Conservation (phyloP, 35 echinoderm and acorn worm genomes). For the Strongylocentrotus purpuratus region DNA sequence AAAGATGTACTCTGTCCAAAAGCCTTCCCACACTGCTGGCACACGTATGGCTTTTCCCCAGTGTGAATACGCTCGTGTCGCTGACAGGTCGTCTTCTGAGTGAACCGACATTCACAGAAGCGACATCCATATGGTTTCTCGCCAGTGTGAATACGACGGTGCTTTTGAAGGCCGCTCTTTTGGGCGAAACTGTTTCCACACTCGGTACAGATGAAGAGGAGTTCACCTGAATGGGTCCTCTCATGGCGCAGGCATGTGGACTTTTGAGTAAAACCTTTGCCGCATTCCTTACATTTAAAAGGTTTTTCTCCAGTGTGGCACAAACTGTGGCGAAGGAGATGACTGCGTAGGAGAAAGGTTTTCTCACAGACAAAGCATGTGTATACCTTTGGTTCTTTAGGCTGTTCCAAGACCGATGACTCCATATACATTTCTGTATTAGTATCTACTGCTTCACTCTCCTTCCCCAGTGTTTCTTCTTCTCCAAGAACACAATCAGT, state of each 20-base stretch:
- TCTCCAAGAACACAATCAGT: neutral
- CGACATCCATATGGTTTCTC: slow-evolving; percentile 66
- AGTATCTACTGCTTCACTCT: neutral
- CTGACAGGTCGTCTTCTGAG: slow-evolving; percentile 58
- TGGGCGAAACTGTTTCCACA: slow-evolving; percentile 47
- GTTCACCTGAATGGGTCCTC: slow-evolving; percentile 39
- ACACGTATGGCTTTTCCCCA: slow-evolving; percentile 76
- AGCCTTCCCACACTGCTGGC: slow-evolving; percentile 64
- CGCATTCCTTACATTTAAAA: slow-evolving; percentile 45
- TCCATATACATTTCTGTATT: neutral
- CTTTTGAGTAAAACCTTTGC: slow-evolving; percentile 53
- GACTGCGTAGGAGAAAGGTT: slow-evolving; percentile 54
- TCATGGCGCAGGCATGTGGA: slow-evolving; percentile 58
- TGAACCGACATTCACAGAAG: slow-evolving; percentile 56
- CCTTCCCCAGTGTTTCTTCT: neutral
- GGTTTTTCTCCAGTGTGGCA: slow-evolving; percentile 50
- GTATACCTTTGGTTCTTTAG: neutral
- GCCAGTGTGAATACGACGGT: slow-evolving; percentile 58
- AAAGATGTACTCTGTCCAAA: slow-evolving; percentile 70
- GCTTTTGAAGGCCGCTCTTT: slow-evolving; percentile 50
- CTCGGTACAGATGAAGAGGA: slow-evolving; percentile 36
- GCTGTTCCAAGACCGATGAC: neutral
- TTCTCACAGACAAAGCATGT: slow-evolving; percentile 59
- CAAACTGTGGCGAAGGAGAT: slow-evolving; percentile 46
- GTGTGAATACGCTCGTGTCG: slow-evolving; percentile 77